Evolutionary conservation across 2,797 vertebrate species (phyloP), one percentile per base, ranked within the genome.

Genomic region (Menidia menidia): DNA sequence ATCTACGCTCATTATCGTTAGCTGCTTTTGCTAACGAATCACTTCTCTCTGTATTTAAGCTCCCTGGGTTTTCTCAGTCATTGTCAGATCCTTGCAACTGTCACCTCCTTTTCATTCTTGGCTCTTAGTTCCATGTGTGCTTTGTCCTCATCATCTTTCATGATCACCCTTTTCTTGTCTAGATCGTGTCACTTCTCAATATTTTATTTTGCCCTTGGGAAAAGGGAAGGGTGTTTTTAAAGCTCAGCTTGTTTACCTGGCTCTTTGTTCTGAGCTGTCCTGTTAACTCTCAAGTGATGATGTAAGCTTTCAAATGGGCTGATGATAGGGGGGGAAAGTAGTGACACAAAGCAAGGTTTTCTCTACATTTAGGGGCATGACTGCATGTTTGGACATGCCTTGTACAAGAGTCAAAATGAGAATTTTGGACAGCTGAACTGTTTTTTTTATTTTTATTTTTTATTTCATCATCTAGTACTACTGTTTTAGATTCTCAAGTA

Each of bases 211-310:
- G 67, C 79, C 45, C 75, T 11, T 2, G 43, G 72, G 76, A 79
- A 54, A 63, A 3, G 33, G 12, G 35, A 41, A n/a, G 25, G 35
- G 45, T 75, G n/a, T 74, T 77, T 73, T 73, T 79, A 41, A 73
- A 71, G 80, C 78, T 66, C 64, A 78, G 79, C 73, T 88, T 93
- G 87, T 89, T 88, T 89, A 79, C 81, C 83, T 86, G 76, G 12
- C 66, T 82, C 85, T 90, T 88, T 87, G 77, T 90, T 81, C 75
- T 56, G 56, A 61, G 59, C 77, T 89, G 83, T 91, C 90, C 91
- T 81, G 91, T 90, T 91, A 91, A 80, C 83, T 78, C 78, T 79
- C 39, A 78, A 84, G 77, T 85, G 87, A 87, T 74, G 83, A 71
- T 42, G 47, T 42, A 14, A 25, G 71, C 72, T 74, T 89, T 83